Base-by-base conservation (phyloP, 1,140 invertebrate genomes). In the Anastrepha obliqua region DNA sequence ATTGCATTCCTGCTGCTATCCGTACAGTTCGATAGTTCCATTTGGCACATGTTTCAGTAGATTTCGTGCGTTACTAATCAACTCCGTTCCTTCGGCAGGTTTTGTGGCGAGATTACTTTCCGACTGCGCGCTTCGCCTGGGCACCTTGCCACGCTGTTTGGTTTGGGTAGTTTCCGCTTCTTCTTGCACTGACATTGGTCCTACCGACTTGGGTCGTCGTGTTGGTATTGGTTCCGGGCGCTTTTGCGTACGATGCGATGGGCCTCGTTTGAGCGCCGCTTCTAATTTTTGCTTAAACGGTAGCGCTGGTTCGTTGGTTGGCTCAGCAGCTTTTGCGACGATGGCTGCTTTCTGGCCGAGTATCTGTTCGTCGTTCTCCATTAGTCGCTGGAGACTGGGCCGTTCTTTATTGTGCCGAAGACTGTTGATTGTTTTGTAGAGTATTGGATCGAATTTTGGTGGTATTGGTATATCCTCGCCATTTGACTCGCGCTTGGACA, bases 351-450 rank as follows among this genome's bases (percentile, higher is more conserved):
- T 70, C 0, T 47, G 51, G 11, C 20, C 15, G 5, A 9, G 20
- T 47, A 47, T 17, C 3, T 65, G 17, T 65, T 87, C 78, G 62
- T 88, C 74, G 44, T 1, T 55, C n/a, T 60, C 81, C 13, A 89
- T 15, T 58, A 89, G 87, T 85, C 90, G 89, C 42, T 87, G 90
- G 88, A 92, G 89, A 90, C 90, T 91, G 81, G 91, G 91, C 89
- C 91, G 90, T 89, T 92, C 90, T 89, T 92, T 92, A 87, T 89
- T 89, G 86, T 89, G 90, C 89, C 90, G 90, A 89, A 91, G 89
- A 89, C 89, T 92, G 89, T 91, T 92, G 87, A 93, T 91, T 88
- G 92, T 93, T 90, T 91, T 93, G 88, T 93, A 93, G 65, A 93
- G 87, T 74, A 91, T 88, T 86, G 92, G 91, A 91, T 93, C 92